Base-by-base conservation (phyloP, 2,888 invertebrate species). In the Polydrusus tereticollis region DNA sequence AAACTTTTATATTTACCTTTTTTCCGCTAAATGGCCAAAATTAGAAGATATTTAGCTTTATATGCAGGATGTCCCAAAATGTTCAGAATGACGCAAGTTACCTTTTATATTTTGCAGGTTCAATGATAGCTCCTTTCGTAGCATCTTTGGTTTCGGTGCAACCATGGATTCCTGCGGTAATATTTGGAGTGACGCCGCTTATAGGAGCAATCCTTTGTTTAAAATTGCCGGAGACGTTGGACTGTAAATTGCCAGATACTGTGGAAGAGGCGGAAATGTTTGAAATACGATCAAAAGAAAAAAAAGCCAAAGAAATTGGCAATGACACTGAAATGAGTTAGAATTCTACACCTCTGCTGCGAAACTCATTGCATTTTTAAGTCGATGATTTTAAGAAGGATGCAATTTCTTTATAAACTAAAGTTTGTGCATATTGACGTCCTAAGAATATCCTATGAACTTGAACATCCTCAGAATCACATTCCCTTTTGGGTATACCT, bases 61-160 rank as follows among this genome's bases (percentile, higher is more conserved):
- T n/a, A n/a, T n/a, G n/a, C n/a, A n/a, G n/a, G n/a, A n/a, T n/a
- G n/a, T n/a, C n/a, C n/a, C n/a, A n/a, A n/a, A n/a, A n/a, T n/a
- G n/a, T n/a, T n/a, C n/a, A n/a, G n/a, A n/a, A n/a, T n/a, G n/a
- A n/a, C n/a, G n/a, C n/a, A n/a, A n/a, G n/a, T n/a, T 1, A 33
- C 33, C 33, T 2, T 10, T 12, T 16, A 36, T 16, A 41, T 59
- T 33, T 62, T 29, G 6, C 26, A 73, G 97, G 97, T 6, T 95
- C 95, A 0, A 94, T 96, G 88, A 78, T 92, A 2, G 94, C 96
- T 0, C 96, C 96, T 0, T 94, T 94, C 79, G 89, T 96, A 1
- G 92, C 93, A 1, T 89, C 91, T n/a, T 82, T 94, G 23, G 81
- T 79, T 2, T 75, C 75, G 36, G 86, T 89, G 0, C 85, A 86